phyloP scores from a whole-genome alignment of 1,140 invertebrate genomes.

The Hypsibius dujardini region DNA sequence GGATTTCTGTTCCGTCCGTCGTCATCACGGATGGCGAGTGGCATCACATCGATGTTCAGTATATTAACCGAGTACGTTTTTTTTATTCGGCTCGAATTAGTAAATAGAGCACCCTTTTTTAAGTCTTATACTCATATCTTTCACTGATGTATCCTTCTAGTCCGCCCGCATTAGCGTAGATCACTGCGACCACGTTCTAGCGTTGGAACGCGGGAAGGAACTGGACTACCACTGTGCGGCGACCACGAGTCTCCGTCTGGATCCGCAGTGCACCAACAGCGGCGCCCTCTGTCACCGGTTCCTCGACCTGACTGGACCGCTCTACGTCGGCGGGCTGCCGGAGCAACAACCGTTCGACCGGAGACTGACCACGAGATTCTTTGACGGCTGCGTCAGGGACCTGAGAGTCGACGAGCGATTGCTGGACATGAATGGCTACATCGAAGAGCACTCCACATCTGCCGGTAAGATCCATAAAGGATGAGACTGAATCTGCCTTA shows the following conservation, averaged over 20 bases:
- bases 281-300: conserved; percentile 86
- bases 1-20: conserved; percentile 43
- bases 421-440: conserved; percentile 53
- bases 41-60: conserved; percentile 72
- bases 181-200: conserved; percentile 68
- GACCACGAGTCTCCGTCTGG: conserved; percentile 41
- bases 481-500: not conserved
- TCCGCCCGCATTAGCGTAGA: conserved; percentile 69
- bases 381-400: conserved; percentile 75
- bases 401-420: conserved; percentile 69
- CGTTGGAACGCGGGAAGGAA: conserved; percentile 50
- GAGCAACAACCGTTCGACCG: conserved; percentile 50
- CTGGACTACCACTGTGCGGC: conserved; percentile 65
- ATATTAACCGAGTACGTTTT: conserved; percentile 55
- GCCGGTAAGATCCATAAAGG: not conserved
- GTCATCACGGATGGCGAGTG: conserved; percentile 74
- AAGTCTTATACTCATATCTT: conserved; percentile 14
- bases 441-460: conserved; percentile 14
- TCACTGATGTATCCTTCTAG: conserved; percentile 35
- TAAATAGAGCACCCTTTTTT: not conserved
- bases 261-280: conserved; percentile 52
- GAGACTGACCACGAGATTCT: conserved; percentile 62
- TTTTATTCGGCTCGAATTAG: conserved; percentile 16
- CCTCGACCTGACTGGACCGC: conserved; percentile 78
- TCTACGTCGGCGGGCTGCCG: conserved; percentile 82